phyloP scores from a whole-genome alignment of 53 echinoderm and acorn worm species.

The Henricia sp. region DNA sequence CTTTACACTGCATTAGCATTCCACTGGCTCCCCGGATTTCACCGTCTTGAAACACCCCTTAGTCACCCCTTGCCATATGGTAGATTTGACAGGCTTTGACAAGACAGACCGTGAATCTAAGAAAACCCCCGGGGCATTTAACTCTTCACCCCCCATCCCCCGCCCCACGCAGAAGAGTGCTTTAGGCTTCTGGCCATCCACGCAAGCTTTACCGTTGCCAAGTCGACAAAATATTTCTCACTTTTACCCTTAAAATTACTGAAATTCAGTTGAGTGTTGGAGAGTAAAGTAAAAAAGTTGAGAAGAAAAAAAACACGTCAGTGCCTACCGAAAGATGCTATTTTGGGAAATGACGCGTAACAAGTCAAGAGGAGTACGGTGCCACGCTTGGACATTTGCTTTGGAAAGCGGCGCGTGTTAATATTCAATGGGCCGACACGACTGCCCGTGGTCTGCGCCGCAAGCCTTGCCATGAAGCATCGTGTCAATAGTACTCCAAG shows the following conservation, averaged over 20 bases:
- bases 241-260: too few species aligned
- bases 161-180: constrained; percentile 28
- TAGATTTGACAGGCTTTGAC: constrained; percentile 50
- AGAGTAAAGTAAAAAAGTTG: too few species aligned
- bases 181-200: background rate
- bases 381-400: constrained; percentile 50
- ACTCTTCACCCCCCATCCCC: too few species aligned
- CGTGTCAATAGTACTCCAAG: constrained; percentile 52
- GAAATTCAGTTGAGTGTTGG: constrained; percentile 9
- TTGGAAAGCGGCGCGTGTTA: constrained; percentile 43
- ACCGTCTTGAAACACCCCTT: background rate
- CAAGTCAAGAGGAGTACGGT: constrained; percentile 50
- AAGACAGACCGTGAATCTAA: constrained; percentile 12
- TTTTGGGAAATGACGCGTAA: constrained; percentile 55
- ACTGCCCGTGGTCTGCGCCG: constrained; percentile 37
- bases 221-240: constrained; percentile 29
- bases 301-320: constrained; percentile 11
- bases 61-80: constrained; percentile 38
- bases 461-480: constrained; percentile 38
- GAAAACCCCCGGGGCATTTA: constrained; percentile 38
- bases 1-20: constrained; percentile 53
- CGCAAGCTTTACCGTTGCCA: constrained; percentile 30
- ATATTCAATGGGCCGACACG: constrained; percentile 56
- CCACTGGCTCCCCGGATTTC: constrained; percentile 20
- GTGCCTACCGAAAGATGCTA: constrained; percentile 47